Percentiles rank a stretch among this genome's conserved stretches.
phyloP scores from a whole-genome alignment of 1,140 invertebrate species.

The Pentalonia nigronervosa region DNA sequence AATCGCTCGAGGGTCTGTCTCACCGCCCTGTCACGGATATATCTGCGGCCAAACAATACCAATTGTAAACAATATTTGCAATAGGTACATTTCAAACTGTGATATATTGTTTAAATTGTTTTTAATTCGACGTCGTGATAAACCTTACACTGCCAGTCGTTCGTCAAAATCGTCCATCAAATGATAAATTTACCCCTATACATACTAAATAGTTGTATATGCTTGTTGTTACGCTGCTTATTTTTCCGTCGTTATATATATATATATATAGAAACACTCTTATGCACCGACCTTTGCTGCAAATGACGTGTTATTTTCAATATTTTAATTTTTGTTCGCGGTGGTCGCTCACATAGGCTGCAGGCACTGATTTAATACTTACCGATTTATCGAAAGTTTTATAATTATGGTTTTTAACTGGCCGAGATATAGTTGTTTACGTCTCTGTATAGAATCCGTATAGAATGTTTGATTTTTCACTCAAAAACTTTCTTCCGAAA shows the following conservation, averaged over 20 bases:
- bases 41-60: background rate
- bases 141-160: background rate
- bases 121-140: background rate
- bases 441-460: background rate
- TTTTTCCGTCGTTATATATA: background rate
- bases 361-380: background rate
- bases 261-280: background rate
- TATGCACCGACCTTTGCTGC: background rate
- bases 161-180: background rate
- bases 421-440: background rate
- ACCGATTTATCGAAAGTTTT: background rate
- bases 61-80: background rate
- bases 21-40: background rate
- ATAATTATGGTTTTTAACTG: background rate
- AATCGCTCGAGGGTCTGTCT: background rate
- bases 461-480: conserved; percentile 30
- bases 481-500: background rate
- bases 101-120: background rate
- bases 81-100: background rate
- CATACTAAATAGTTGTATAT: background rate
- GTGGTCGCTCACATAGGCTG: background rate
- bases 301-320: background rate
- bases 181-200: background rate
- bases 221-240: background rate
- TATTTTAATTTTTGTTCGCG: background rate